phyloP scores from a whole-genome alignment of 2,797 vertebrate species.

The Clarias platycephalus region DNA sequence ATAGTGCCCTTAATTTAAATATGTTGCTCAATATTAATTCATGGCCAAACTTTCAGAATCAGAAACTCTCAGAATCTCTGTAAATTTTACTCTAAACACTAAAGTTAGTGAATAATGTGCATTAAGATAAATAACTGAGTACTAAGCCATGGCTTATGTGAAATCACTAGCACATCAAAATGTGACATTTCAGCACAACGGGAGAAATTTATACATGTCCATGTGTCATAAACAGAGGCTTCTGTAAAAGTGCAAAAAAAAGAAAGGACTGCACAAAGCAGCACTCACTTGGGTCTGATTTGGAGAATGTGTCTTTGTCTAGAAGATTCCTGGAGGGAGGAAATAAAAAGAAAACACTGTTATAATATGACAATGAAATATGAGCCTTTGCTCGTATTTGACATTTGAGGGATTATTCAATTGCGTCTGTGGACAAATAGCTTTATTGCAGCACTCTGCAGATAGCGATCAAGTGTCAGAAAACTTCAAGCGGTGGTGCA shows the following conservation, averaged over 20 bases:
- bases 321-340: slow-evolving; percentile 82
- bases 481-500: slow-evolving; percentile 7
- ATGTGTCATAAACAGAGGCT: neutral
- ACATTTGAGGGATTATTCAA: slow-evolving; percentile 30
- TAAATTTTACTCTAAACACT: neutral
- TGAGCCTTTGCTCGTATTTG: slow-evolving; percentile 42
- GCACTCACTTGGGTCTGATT: slow-evolving; percentile 92
- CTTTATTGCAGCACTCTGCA: slow-evolving; percentile 9
- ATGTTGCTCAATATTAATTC: no score
- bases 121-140: neutral
- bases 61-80: neutral
- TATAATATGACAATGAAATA: slow-evolving; percentile 42
- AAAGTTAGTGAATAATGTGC: neutral
- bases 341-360: slow-evolving; percentile 45
- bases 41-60: neutral
- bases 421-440: slow-evolving; percentile 30
- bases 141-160: neutral
- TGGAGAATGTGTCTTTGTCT: slow-evolving; percentile 97
- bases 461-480: slow-evolving; percentile 10
- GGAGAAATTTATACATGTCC: neutral
- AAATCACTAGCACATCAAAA: neutral
- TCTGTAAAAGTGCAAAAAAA: neutral
- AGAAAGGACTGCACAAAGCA: neutral
- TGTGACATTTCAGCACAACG: neutral
- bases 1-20: no score